phyloP scores from a whole-genome alignment of 2,113 vertebrate species.

The Furnarius figulus region DNA sequence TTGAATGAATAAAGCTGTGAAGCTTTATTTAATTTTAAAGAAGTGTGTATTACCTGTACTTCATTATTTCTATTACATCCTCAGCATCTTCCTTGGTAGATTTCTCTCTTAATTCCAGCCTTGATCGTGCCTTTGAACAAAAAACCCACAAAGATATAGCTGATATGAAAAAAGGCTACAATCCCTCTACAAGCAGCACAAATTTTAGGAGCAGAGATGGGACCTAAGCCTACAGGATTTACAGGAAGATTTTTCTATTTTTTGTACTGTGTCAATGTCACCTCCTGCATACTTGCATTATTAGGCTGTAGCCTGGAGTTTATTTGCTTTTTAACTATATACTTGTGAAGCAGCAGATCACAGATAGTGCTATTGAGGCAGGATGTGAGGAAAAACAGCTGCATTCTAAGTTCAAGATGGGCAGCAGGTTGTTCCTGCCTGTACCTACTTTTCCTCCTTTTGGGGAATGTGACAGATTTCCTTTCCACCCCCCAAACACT shows the following conservation, averaged over 20 bases:
- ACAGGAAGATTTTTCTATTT: not conserved
- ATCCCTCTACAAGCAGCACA: not conserved
- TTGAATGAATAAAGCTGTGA: not conserved
- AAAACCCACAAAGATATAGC: not conserved
- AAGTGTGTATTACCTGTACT: slow-evolving; percentile 84
- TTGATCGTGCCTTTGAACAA: slow-evolving; percentile 85
- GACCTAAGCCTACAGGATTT: not conserved
- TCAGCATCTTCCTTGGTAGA: slow-evolving; percentile 90
- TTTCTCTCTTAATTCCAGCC: slow-evolving; percentile 91
- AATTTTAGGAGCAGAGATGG: not conserved
- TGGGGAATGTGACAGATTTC: not conserved
- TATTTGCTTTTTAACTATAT: not conserved
- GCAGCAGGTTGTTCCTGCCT: not conserved
- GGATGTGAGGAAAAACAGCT: not conserved
- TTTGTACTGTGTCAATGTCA: not conserved
- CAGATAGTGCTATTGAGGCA: not conserved
- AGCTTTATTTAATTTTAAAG: not conserved
- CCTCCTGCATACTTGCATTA: not conserved
- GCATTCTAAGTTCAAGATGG: not conserved
- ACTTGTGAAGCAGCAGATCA: not conserved
- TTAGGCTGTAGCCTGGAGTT: not conserved
- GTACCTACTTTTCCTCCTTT: not conserved
- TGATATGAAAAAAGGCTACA: not conserved
- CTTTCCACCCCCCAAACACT: not conserved
- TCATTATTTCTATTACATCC: slow-evolving; percentile 98